phyloP scores from a whole-genome alignment of 2,113 vertebrate species.

The Microcebus tavaratra region DNA sequence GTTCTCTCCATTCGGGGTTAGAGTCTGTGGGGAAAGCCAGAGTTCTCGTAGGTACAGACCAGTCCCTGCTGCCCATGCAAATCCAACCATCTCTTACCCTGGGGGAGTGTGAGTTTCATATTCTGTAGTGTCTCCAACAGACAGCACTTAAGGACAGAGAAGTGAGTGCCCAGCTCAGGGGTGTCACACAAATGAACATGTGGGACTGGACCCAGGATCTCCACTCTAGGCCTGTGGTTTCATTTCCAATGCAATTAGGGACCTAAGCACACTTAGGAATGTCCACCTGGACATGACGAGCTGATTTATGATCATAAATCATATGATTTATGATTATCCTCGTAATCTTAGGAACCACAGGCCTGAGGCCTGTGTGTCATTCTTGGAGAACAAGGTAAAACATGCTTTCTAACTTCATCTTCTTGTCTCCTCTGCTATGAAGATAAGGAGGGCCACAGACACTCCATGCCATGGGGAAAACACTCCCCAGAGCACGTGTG shows the following conservation, averaged over 20 bases:
- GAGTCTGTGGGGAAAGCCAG: background rate
- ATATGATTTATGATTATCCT: background rate
- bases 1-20: background rate
- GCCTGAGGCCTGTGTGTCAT: background rate
- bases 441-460: background rate
- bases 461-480: background rate
- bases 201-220: background rate
- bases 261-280: background rate
- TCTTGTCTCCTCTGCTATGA: background rate
- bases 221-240: background rate
- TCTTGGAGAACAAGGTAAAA: background rate
- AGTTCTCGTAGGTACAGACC: background rate
- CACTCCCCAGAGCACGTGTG: background rate
- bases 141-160: background rate
- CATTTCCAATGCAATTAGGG: background rate
- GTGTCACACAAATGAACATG: fast-evolving
- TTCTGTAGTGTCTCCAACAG: background rate
- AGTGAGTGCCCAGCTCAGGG: background rate
- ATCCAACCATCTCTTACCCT: background rate
- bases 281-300: background rate
- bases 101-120: conserved; percentile 44
- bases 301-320: background rate
- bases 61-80: background rate
- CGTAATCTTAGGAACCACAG: background rate
- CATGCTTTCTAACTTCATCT: background rate